Evolutionary conservation across 1,140 invertebrate genomes (phyloP), one percentile per base, ranked within the genome.

Genomic region (Sycobia sp.): DNA sequence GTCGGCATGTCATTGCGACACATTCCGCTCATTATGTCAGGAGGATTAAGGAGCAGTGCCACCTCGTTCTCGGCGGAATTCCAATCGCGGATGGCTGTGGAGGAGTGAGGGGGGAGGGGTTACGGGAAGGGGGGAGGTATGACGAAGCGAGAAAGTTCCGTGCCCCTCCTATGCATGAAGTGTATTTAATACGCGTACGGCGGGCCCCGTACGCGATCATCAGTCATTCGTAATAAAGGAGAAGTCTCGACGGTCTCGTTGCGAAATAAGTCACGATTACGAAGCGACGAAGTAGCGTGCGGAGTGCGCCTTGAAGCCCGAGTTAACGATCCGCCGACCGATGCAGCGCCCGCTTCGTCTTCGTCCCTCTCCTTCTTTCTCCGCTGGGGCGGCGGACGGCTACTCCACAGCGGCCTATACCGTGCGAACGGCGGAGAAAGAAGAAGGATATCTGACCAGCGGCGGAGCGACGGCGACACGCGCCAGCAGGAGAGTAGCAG

Each of bases 311-410:
- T 64, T 66, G 63, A 34, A 27, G 60, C 29, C 56, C 56, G 54
- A 65, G 65, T 71, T 78, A 78, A 78, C 74, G 75, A 76, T 73
- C 74, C 66, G 55, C 64, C 63, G 27, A 11, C 46, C 44, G 69
- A 65, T 68, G 67, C 62, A 34, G 41, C 50, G 58, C 44, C 44
- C 23, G 47, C 29, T 7, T 0, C 29, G 27, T 0, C 29, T n/a
- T 38, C 60, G 56, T 44, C 38, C 38, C 1, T 25, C 32, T 50
- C 51, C n/a, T 20, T 51, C 18, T 60, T 29, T 23, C 41, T 34
- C 34, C 32, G 32, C 54, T 32, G 9, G 2, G 16, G 56, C 16
- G 43, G 16, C 39, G 22, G 11, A 25, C 9, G 14, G 29, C 16
- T 53, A 27, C 32, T 32, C 16, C 13, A 14, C 49, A 11, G 10